These are phyloP conservation scores for Lasioglossum morio DNA, from an alignment of 2,888 invertebrate genomes.

Conservation along the genomic window DNA sequence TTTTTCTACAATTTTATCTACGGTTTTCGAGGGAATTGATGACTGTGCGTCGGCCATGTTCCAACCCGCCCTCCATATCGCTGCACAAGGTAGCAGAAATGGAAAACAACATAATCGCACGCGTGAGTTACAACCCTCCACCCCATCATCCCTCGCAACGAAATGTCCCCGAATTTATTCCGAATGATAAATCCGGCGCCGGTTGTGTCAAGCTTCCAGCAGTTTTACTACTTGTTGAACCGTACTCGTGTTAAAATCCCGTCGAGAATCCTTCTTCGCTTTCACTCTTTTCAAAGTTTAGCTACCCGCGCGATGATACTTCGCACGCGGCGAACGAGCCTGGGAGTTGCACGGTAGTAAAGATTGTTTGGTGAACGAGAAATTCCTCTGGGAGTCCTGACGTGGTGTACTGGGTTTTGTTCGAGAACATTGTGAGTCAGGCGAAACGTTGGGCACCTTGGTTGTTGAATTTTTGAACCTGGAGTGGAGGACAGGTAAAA, in stretches of 20 bases:
- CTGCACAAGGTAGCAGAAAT: background rate
- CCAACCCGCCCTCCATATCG: background rate
- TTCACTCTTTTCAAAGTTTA: constrained; percentile 6
- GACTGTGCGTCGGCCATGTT: background rate
- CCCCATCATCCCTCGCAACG: background rate
- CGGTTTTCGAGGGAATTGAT: background rate
- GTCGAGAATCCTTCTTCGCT: background rate
- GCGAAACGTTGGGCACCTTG: too few species aligned
- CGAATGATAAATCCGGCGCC: constrained; percentile 17
- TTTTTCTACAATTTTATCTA: background rate
- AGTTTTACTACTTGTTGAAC: constrained; percentile 54
- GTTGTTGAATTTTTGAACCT: background rate
- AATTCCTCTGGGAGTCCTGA: background rate
- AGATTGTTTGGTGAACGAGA: background rate
- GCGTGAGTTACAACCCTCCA: background rate
- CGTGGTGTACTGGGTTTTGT: background rate
- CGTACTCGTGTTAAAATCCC: background rate
- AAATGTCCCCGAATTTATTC: constrained; percentile 7
- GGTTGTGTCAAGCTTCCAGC: constrained; percentile 17
- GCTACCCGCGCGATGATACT: background rate
- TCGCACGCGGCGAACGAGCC: background rate
- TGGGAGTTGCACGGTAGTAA: background rate
- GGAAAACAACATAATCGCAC: background rate
- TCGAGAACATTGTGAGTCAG: background rate
- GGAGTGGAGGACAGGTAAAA: background rate